These are phyloP conservation scores for Rhegmatorhina hoffmannsi DNA, from an alignment of 2,113 vertebrate species.

Conservation along the genomic window DNA sequence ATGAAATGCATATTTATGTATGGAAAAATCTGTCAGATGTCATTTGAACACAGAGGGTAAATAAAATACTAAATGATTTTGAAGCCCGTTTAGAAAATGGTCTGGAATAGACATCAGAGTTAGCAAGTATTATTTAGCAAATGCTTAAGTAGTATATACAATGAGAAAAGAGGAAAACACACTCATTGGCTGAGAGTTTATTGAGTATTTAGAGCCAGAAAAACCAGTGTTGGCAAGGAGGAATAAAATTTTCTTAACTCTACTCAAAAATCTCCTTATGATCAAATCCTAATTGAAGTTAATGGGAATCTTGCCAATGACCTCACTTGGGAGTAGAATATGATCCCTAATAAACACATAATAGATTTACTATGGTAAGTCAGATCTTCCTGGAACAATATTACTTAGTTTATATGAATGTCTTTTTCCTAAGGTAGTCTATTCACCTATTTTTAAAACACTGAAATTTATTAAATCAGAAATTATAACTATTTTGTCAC, in stretches of 20 bases:
- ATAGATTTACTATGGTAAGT: neutral
- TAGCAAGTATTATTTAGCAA: conserved; percentile 25
- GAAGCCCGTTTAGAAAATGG: neutral
- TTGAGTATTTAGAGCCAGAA: conserved; percentile 11
- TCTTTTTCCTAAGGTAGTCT: neutral
- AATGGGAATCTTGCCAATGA: neutral
- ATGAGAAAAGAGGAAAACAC: conserved; percentile 10
- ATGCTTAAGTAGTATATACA: neutral
- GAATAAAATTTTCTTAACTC: neutral
- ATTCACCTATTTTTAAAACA: neutral
- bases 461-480: neutral
- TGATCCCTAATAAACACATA: neutral
- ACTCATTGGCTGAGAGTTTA: neutral
- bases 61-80: neutral
- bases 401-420: neutral
- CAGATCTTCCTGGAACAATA: neutral
- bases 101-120: neutral
- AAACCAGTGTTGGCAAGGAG: neutral
- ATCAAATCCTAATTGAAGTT: neutral
- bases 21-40: neutral
- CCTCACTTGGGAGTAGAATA: neutral
- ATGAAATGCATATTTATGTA: neutral
- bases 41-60: neutral
- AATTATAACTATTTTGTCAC: neutral
- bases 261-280: neutral